These are phyloP conservation scores for Chymomyza procnemis DNA, from an alignment of 2,888 invertebrate genomes.

Conservation along the genomic window DNA sequence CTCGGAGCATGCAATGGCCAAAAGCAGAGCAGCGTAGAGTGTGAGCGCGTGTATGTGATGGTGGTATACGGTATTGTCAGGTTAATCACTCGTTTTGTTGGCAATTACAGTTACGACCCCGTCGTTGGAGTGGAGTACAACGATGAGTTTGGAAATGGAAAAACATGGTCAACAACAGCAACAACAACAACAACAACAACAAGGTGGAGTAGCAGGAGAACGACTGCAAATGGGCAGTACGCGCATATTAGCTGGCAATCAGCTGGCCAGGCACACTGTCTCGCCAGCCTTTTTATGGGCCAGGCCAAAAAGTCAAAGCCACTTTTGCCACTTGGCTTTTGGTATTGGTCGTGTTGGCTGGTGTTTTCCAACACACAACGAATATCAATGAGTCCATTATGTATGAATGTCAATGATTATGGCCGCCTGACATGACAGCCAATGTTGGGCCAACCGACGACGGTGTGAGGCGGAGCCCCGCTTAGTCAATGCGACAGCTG, in stretches of 20 bases:
- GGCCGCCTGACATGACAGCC: constrained; percentile 67
- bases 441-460: no score
- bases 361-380: constrained; percentile 39
- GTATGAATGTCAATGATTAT: constrained; percentile 71
- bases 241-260: constrained; percentile 3
- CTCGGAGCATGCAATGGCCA: background rate
- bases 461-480: no score
- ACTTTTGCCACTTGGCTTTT: constrained; percentile 38
- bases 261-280: background rate
- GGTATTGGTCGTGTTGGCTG: constrained; percentile 40
- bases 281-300: constrained; percentile 1
- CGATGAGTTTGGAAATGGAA: background rate
- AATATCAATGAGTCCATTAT: constrained; percentile 67
- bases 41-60: constrained; percentile 31
- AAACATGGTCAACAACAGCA: constrained; percentile 8
- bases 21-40: constrained; percentile 3
- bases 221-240: constrained; percentile 35
- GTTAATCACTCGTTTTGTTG: constrained; percentile 74
- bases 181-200: background rate
- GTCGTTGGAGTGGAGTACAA: background rate
- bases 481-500: constrained; percentile 32
- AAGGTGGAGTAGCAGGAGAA: no score
- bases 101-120: constrained; percentile 66
- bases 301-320: constrained; percentile 29
- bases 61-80: constrained; percentile 48